Conservation (phyloP, 2,113 vertebrate species). For the Phalacrocorax carbo region DNA sequence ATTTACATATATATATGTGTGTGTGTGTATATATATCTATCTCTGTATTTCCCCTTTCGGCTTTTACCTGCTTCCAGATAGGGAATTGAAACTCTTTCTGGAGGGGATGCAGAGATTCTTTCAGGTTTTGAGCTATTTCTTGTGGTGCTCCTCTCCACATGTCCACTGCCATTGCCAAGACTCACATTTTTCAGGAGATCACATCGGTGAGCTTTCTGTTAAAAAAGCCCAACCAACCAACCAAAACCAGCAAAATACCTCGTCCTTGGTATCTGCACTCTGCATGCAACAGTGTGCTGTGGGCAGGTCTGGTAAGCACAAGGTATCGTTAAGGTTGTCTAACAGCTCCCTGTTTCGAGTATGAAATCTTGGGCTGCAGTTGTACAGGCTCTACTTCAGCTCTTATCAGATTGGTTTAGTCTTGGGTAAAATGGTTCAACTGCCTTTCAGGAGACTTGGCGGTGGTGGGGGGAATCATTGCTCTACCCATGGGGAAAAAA, state of each 20-base stretch:
- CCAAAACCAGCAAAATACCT: neutral
- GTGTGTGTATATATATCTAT: too few species aligned
- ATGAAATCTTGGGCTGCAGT: neutral
- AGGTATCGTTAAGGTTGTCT: neutral
- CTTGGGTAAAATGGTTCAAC: neutral
- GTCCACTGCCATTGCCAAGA: neutral
- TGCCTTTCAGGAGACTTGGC: neutral
- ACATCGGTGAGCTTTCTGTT: neutral
- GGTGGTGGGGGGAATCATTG: neutral
- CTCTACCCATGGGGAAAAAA: rapidly evolving
- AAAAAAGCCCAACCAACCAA: neutral
- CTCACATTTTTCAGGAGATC: neutral
- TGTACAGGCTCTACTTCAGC: neutral
- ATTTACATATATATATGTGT: too few species aligned
- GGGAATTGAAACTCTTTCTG: neutral
- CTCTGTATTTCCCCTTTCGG: neutral
- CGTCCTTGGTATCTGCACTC: too few species aligned
- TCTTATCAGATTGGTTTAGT: neutral
- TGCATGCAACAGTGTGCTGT: neutral
- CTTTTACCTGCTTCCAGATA: neutral
- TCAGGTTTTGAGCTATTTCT: neutral
- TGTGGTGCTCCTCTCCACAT: rapidly evolving
- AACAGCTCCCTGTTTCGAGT: neutral
- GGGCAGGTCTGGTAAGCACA: neutral
- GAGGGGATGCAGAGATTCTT: neutral